Base-by-base conservation (phyloP, 2,888 invertebrate species). In the Torymus tubicola region DNA sequence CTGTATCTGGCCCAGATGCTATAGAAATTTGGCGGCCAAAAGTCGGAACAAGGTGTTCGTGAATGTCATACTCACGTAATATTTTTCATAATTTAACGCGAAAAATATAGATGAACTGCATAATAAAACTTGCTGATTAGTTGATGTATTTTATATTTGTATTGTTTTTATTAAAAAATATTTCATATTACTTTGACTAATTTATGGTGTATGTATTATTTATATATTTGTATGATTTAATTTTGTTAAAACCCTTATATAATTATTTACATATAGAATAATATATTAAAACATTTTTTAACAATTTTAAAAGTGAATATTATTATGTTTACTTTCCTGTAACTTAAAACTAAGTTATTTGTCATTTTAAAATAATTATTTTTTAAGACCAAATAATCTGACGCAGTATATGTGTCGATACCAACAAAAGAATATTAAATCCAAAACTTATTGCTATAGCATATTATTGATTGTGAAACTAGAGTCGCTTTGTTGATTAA, bases 21-120 rank as follows among this genome's bases (percentile, higher is more conserved):
- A 86, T 90, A 63, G 86, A 88, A 84, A 85, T 90, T 71, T 90
- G 89, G 89, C 87, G 87, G 83, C 87, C 89, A 21, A 87, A 84
- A 18, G 81, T 81, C 60, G 81, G 74, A 61, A 68, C 73, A 52
- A 71, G 68, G 57, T 84, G 82, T 84, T 80, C 80, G 84, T 73
- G 72, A 74, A 67, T 77, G 72, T 67, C 31, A 65, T 5, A 64
- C 75, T 75, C 60, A 55, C 72, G n/a, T 72, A 60, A 67, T 63
- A 72, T 76, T 79, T 81, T 76, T 60, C 77, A 69, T 73, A 64
- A 82, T 81, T 70, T 67, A 69, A 65, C 64, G 55, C 63, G 60
- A 70, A 76, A 21, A 67, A 74, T 71, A 50, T 42, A 67, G 16
- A 76, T 61, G 60, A 70, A 63, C 58, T 68, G 63, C 68, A 68